Evolutionary conservation across 2,113 vertebrate species (phyloP).

Genomic region (Oceanites oceanicus): DNA sequence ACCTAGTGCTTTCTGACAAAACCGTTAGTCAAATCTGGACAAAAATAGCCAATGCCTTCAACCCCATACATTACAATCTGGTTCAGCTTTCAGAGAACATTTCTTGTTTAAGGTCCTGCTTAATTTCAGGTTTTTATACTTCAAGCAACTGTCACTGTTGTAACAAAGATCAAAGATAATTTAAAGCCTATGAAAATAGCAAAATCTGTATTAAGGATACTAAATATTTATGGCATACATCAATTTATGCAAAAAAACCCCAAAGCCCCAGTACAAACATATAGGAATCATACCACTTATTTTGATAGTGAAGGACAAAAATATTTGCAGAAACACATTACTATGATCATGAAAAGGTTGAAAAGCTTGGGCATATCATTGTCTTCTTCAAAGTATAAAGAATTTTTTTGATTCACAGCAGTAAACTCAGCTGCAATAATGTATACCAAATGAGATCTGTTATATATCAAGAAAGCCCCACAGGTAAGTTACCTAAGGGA

Average conservation of each 20-base stretch:
- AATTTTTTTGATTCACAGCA: not conserved
- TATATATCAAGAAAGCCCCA: not conserved
- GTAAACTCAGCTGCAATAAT: not conserved
- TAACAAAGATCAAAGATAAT: not conserved
- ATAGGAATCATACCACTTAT: not conserved
- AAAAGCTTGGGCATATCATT: not conserved
- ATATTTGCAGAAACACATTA: not conserved
- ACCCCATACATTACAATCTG: not conserved
- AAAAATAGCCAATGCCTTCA: not conserved
- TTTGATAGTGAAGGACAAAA: not conserved
- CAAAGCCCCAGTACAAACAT: not conserved
- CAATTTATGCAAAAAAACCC: not conserved
- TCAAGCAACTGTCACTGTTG: not conserved
- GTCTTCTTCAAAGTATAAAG: not conserved
- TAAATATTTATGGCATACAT: not conserved
- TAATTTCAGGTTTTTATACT: not conserved
- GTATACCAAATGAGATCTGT: not conserved
- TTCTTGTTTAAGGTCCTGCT: not conserved
- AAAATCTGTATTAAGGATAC: not conserved
- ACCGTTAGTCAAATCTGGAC: not conserved
- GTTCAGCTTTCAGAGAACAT: not conserved
- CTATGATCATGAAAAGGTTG: not conserved
- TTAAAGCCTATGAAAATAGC: not conserved
- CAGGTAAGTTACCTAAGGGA: not conserved
- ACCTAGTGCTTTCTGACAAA: not conserved